Percentiles rank a stretch among this genome's conserved stretches.
Evolutionary conservation across 2,113 vertebrate genomes (phyloP).

Genomic region (Sapajus apella): DNA sequence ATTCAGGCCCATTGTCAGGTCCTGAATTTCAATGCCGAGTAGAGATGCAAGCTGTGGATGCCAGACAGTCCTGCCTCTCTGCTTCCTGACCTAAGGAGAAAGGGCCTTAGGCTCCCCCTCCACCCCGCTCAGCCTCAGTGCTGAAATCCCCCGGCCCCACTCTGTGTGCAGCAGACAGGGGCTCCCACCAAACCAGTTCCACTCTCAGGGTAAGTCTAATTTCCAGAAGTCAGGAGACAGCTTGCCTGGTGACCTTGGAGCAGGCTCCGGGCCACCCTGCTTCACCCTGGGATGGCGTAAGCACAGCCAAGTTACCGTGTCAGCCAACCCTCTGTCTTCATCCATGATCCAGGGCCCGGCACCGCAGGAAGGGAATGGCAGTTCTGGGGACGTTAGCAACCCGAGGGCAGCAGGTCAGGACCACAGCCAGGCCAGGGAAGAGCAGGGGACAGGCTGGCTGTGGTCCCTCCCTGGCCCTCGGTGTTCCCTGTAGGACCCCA

Average conservation of each 20-base stretch:
- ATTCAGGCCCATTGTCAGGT: too few species aligned
- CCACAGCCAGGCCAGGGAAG: neutral
- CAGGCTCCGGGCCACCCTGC: neutral
- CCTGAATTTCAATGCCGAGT: neutral
- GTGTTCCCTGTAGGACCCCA: neutral
- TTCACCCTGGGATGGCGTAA: neutral
- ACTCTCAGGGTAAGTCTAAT: accelerated
- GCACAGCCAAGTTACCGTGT: accelerated
- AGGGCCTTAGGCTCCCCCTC: neutral
- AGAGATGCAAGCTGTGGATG: neutral
- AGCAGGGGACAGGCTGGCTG: too few species aligned
- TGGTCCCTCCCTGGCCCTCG: too few species aligned
- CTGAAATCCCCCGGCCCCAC: neutral
- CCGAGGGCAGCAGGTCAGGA: neutral
- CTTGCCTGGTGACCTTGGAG: too few species aligned
- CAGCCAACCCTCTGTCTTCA: neutral
- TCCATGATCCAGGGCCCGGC: neutral
- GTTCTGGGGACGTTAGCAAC: too few species aligned
- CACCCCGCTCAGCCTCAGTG: neutral
- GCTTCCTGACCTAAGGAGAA: neutral
- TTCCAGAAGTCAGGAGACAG: neutral
- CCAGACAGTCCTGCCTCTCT: neutral
- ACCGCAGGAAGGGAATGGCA: neutral
- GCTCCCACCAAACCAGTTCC: accelerated
- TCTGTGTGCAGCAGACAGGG: neutral